These are phyloP conservation scores for Nowickia ferox DNA, from an alignment of 2,888 invertebrate species.

Conservation along the genomic window DNA sequence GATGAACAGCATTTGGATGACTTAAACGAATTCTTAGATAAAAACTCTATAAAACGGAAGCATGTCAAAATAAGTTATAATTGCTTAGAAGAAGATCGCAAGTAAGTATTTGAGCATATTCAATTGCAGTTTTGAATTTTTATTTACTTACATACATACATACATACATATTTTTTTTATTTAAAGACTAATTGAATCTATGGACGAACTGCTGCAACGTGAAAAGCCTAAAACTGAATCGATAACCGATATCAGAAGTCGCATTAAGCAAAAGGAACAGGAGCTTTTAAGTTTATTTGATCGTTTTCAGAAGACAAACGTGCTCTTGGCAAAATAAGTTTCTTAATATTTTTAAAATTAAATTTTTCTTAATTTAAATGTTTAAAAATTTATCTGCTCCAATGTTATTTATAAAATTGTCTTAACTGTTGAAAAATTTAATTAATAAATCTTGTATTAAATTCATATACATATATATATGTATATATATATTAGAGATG, in stretches of 20 bases:
- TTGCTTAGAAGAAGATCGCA: slow-evolving; percentile 68
- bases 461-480: neutral
- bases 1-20: slow-evolving; percentile 79
- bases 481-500: no score
- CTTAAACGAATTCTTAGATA: slow-evolving; percentile 78
- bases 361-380: neutral
- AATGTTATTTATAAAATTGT: slow-evolving; percentile 6
- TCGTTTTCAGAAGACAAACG: slow-evolving; percentile 70
- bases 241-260: slow-evolving; percentile 76
- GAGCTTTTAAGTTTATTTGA: slow-evolving; percentile 79
- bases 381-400: neutral
- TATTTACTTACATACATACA: neutral
- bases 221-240: slow-evolving; percentile 77
- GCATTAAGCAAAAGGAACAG: slow-evolving; percentile 78
- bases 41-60: slow-evolving; percentile 76
- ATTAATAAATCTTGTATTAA: neutral
- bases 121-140: neutral
- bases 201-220: slow-evolving; percentile 77
- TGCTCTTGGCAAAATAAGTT: slow-evolving; percentile 49
- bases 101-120: slow-evolving; percentile 52
- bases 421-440: slow-evolving; percentile 2
- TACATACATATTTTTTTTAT: slow-evolving; percentile 18
- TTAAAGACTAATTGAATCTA: slow-evolving; percentile 75
- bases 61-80: slow-evolving; percentile 66
- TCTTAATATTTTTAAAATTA: neutral